Percentiles rank a stretch among this genome's conserved stretches.
These are phyloP conservation scores for Drosophila parthenogenetica DNA, from an alignment of 2,888 invertebrate species.

Conservation along the genomic window DNA sequence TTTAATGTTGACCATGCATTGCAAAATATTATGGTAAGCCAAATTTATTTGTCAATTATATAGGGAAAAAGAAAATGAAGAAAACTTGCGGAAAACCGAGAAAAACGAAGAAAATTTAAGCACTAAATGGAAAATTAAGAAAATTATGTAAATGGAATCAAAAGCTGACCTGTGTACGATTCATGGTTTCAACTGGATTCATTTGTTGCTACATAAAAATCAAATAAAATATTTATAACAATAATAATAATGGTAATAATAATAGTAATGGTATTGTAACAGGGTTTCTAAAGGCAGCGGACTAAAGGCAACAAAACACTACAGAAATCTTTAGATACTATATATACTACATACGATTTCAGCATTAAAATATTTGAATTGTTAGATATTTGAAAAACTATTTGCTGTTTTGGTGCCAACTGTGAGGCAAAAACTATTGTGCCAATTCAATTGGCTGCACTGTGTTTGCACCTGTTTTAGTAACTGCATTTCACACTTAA, in stretches of 20 bases:
- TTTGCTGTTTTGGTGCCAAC: slow-evolving; percentile 35
- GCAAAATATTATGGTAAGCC: slow-evolving; percentile 76
- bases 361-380: slow-evolving; percentile 21
- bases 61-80: slow-evolving; percentile 27
- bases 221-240: slow-evolving; percentile 7
- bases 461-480: slow-evolving; percentile 67
- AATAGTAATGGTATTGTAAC: slow-evolving; percentile 10
- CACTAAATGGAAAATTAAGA: slow-evolving; percentile 1
- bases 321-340: slow-evolving; percentile 8
- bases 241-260: neutral
- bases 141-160: slow-evolving; percentile 32
- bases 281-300: slow-evolving; percentile 60
- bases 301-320: slow-evolving; percentile 28
- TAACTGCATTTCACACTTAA: slow-evolving; percentile 53
- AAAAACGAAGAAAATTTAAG: slow-evolving; percentile 6
- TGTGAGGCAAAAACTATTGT: slow-evolving; percentile 39
- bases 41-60: slow-evolving; percentile 76
- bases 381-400: slow-evolving; percentile 18
- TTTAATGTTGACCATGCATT: slow-evolving; percentile 76
- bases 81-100: neutral
- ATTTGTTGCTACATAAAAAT: slow-evolving; percentile 58
- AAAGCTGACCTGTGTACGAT: slow-evolving; percentile 62
- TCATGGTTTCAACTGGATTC: slow-evolving; percentile 72
- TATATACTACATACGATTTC: neutral
- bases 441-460: slow-evolving; percentile 61